Evolutionary conservation across 2,888 invertebrate genomes (phyloP), one percentile per base, ranked within the genome.

Genomic region (Dorcus hopei): DNA sequence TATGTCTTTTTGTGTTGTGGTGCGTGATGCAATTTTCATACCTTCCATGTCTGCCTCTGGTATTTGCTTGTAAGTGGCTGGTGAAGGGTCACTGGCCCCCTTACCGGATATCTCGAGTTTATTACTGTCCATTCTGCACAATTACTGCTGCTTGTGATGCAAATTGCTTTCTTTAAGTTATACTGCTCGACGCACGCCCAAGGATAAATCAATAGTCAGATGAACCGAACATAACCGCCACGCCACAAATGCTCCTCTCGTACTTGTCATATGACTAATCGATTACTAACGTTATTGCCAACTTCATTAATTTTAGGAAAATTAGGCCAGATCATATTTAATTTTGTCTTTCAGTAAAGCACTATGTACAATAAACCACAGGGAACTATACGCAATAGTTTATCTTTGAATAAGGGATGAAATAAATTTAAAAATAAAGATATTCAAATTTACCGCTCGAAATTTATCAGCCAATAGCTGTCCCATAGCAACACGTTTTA

Each of bases 21-120:
- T 9, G 19, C 47, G 49, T 59, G 59, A 61, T 61, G 61, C 59
- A 60, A 58, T 49, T 52, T 56, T 61, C 61, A 67, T 74, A 74
- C 73, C 76, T 81, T 84, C 84, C 79, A 81, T 77, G 74, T 84
- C 84, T 65, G 80, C 73, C 68, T 86, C 85, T 61, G 84, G 81
- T 67, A 85, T 80, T 47, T 81, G 79, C 73, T 83, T 86, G 73
- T 85, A 86, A 40, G 82, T 72, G 14, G 70, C 67, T 55, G 73
- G 68, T 42, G 70, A 66, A 33, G 64, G 63, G 49, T 71, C 67
- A 57, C 68, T 69, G 54, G 54, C 66, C 52, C 67, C 67, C 59
- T 72, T 72, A 38, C 63, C 70, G 68, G 74, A 68, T 60, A 77
- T 68, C 47, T 75, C 74, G 61, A 76, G 79, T 58, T 83, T 83